phyloP scores from a whole-genome alignment of 1,140 invertebrate genomes.

The Eupristina koningsbergeri region DNA sequence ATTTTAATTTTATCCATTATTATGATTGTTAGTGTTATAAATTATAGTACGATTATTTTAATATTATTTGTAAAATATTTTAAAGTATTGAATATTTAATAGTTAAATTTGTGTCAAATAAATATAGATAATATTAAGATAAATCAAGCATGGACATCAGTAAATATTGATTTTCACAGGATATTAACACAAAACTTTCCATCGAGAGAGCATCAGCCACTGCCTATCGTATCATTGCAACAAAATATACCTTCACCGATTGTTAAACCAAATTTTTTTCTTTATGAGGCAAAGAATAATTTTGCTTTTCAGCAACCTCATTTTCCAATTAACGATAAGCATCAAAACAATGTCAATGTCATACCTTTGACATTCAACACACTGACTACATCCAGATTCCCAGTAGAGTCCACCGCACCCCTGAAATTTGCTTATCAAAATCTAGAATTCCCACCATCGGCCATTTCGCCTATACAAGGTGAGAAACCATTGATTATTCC shows the following conservation, averaged over 20 bases:
- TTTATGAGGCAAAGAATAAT: slow-evolving; percentile 51
- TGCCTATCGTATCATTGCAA: slow-evolving; percentile 38
- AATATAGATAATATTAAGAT: too few relatives aligned
- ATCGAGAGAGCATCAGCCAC: not conserved
- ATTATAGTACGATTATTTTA: too few relatives aligned
- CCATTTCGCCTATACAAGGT: slow-evolving; percentile 23
- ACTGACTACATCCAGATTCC: slow-evolving; percentile 52
- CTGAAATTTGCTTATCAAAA: slow-evolving; percentile 24
- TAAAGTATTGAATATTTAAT: too few relatives aligned
- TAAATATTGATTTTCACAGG: slow-evolving; percentile 14
- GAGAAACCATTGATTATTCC: not conserved
- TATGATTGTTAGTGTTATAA: too few relatives aligned
- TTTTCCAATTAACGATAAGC: slow-evolving; percentile 50
- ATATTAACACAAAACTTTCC: slow-evolving; percentile 12
- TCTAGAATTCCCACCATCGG: not conserved
- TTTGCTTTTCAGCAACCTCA: slow-evolving; percentile 54
- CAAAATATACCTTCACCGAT: slow-evolving; percentile 32
- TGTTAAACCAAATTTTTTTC: slow-evolving; percentile 53
- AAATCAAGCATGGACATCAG: too few relatives aligned
- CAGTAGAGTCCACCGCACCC: slow-evolving; percentile 43
- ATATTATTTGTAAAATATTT: too few relatives aligned
- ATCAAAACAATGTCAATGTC: slow-evolving; percentile 13
- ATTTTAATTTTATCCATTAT: too few relatives aligned
- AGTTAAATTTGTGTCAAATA: too few relatives aligned
- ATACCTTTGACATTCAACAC: slow-evolving; percentile 55